Conservation (phyloP, 30 jellyfish, hydroid and myxozoan species). For the Aurelia aurita region DNA sequence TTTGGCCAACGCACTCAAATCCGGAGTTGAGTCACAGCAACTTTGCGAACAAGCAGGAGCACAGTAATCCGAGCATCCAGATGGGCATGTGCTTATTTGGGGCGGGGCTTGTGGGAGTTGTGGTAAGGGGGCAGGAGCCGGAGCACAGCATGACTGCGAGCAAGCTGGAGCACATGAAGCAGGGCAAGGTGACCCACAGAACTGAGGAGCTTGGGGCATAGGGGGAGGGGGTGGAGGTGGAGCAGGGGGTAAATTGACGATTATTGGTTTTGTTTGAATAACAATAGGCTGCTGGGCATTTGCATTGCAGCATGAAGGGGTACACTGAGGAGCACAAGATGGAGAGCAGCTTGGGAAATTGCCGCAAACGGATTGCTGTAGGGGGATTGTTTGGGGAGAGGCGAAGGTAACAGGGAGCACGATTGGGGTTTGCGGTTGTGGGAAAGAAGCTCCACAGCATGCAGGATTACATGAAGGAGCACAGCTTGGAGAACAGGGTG, state of each 20-base stretch:
- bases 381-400: conserved; percentile 33
- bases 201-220: conserved; percentile 1
- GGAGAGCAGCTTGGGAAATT: conserved; percentile 79
- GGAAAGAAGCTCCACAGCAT: conserved; percentile 68
- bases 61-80: conserved; percentile 90
- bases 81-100: conserved; percentile 59
- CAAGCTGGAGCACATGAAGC: conserved; percentile 63
- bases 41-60: conserved; percentile 88
- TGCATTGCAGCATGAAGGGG: conserved; percentile 68
- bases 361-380: conserved; percentile 61
- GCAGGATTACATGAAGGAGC: conserved; percentile 60
- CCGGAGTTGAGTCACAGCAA: conserved; percentile 95
- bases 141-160: conserved; percentile 22
- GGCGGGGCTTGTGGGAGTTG: conserved; percentile 81
- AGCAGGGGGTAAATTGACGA: conserved; percentile 66
- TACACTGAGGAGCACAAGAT: conserved; percentile 79
- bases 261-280: conserved; percentile 45
- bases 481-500: conserved; percentile 64
- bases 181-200: conserved; percentile 73
- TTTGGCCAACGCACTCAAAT: conserved; percentile 87
- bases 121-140: too few relatives aligned
- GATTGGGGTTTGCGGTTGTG: conserved; percentile 42
- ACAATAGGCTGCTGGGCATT: conserved; percentile 43
- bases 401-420: conserved; percentile 36
- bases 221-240: conserved; percentile 87